Base-by-base conservation (phyloP, 2,888 invertebrate genomes). In the Stegana nigrithorax region DNA sequence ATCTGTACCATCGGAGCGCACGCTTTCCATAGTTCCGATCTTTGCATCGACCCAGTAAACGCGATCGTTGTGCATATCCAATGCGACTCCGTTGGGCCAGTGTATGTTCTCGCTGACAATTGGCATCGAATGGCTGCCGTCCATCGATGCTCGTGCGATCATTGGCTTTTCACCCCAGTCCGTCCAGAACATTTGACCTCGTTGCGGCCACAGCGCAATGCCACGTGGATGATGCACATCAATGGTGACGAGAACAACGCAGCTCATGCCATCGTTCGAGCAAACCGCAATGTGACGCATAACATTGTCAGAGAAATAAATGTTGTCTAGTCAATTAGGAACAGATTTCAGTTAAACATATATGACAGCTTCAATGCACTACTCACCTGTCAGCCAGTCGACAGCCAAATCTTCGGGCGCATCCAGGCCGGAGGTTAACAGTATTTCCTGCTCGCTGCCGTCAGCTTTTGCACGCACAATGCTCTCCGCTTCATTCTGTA, bases 11-110 rank as follows among this genome's bases (percentile, higher is more conserved):
- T 91, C 90, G 1, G 94, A 81, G 0, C 85, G 85, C 4, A 89
- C 86, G 53, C 90, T 90, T 82, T 92, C 91, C 50, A 94, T 88
- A 0, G 88, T 89, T 72, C 87, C 88, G 36, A 90, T 78, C 78
- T 91, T 91, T 8, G 91, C 92, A 83, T 98, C 97, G 2, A 93
- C 92, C 93, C 94, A 98, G 84, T 96, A 98, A 4, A 98, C 85
- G 8, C 96, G 88, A 44, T 89, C 87, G 70, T 90, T 92, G 2
- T 92, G 90, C 73, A 90, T 89, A 83, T 98, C 98, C 44, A 97
- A 82, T 0, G 95, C 89, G 17, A 98, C 86, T 0, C 96, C 96
- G 73, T 94, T 95, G 0, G 97, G 95, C 92, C 93, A 95, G 21
- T 87, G 85, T 23, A 92, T 87, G 66, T 93, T 86, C 0, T 88